phyloP scores from a whole-genome alignment of 2,113 vertebrate species.

The Alligator mississippiensis region DNA sequence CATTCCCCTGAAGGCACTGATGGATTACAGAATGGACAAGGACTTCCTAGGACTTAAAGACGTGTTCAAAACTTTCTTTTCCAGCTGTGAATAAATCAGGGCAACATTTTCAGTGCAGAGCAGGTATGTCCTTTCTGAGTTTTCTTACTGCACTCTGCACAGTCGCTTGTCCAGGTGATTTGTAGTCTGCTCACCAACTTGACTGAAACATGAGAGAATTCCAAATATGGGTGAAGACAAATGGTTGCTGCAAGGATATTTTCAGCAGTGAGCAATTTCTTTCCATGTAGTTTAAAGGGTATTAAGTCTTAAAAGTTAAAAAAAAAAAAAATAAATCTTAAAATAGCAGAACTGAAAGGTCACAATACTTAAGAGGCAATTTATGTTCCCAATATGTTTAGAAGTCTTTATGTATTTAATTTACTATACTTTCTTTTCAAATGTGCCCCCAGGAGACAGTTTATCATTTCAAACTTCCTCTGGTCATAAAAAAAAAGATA shows the following conservation, averaged over 20 bases:
- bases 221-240: neutral
- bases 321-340: neutral
- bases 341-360: neutral
- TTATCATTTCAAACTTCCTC: neutral
- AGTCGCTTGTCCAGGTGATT: neutral
- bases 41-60: neutral
- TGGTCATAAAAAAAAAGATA: neutral
- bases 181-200: neutral
- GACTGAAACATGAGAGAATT: neutral
- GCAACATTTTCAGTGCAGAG: neutral
- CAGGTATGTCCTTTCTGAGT: neutral
- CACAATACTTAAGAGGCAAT: neutral
- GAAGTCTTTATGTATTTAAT: slow-evolving; percentile 1
- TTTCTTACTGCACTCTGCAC: neutral
- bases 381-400: neutral
- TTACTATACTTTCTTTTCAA: neutral
- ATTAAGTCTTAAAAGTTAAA: neutral
- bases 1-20: neutral
- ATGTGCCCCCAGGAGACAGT: neutral
- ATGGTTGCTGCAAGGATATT: neutral
- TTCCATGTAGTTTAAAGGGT: neutral
- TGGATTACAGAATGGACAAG: neutral
- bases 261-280: neutral
- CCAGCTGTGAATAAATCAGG: slow-evolving; percentile 45
- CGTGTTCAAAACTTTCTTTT: neutral